phyloP scores from a whole-genome alignment of 2,113 vertebrate genomes.

The Strix aluco region DNA sequence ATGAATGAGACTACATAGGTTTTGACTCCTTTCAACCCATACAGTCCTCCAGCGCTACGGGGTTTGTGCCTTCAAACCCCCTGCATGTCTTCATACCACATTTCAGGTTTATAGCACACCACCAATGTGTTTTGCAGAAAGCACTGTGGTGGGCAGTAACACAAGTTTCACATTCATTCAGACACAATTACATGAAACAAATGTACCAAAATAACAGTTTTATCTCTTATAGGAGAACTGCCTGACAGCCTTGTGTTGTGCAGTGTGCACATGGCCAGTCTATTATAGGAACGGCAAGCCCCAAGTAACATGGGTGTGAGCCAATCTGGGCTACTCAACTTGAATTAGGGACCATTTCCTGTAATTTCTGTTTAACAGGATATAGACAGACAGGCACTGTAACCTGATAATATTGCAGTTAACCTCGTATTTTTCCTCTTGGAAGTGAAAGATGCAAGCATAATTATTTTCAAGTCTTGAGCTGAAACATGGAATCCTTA shows the following conservation, averaged over 20 bases:
- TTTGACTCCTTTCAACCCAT: not conserved
- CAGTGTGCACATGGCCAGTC: not conserved
- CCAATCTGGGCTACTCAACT: not conserved
- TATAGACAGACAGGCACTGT: not conserved
- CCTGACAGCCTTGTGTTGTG: not conserved
- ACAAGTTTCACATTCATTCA: not conserved
- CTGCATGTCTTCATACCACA: not conserved
- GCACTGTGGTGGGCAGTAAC: not conserved
- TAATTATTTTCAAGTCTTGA: not conserved
- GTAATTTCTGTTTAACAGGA: not conserved
- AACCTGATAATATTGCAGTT: not conserved
- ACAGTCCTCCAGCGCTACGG: accelerated
- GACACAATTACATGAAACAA: not conserved
- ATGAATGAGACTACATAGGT: accelerated
- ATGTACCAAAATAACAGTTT: not conserved
- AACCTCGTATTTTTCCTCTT: not conserved
- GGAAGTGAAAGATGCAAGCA: not conserved
- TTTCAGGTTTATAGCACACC: not conserved
- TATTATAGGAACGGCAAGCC: not conserved
- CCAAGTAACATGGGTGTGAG: not conserved
- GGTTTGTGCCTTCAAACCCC: not conserved
- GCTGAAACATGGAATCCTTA: not conserved
- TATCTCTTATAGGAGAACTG: not conserved
- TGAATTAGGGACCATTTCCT: not conserved
- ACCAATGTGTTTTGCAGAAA: not conserved